Conservation (phyloP, 2,888 invertebrate genomes). For the Mythimna vitellina region DNA sequence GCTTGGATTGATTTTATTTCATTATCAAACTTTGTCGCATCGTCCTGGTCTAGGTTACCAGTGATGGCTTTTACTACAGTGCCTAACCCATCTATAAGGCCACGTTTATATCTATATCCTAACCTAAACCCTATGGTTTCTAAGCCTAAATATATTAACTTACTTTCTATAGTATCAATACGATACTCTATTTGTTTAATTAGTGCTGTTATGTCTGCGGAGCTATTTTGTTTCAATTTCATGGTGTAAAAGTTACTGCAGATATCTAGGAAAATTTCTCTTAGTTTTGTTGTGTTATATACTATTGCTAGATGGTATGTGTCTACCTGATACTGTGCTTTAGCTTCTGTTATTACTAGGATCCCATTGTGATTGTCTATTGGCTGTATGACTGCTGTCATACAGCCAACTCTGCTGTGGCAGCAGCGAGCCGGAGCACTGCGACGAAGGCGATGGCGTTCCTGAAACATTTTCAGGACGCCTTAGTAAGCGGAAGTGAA, state of each 20-base stretch:
- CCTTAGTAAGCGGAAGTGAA: slow-evolving; percentile 59
- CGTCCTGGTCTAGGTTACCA: no score
- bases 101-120: no score
- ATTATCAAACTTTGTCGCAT: no score
- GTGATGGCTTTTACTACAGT: no score
- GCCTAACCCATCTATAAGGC: no score
- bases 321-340: slow-evolving; percentile 35
- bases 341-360: slow-evolving; percentile 58
- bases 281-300: slow-evolving; percentile 53
- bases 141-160: no score
- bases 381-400: slow-evolving; percentile 56
- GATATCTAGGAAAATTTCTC: slow-evolving; percentile 24
- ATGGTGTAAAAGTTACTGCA: slow-evolving; percentile 51
- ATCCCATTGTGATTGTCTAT: slow-evolving; percentile 62
- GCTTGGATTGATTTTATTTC: no score
- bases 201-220: neutral
- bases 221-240: slow-evolving; percentile 31
- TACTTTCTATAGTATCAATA: slow-evolving; percentile 55
- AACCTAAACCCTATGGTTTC: no score
- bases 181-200: slow-evolving; percentile 49
- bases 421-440: slow-evolving; percentile 21
- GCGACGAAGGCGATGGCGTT: no score
- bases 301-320: slow-evolving; percentile 45
- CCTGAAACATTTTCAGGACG: slow-evolving; percentile 13
- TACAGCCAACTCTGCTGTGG: no score